Percentiles rank a stretch among this genome's conserved stretches.
Conservation (phyloP, 2,113 vertebrate genomes). For the Carettochelys insculpta region DNA sequence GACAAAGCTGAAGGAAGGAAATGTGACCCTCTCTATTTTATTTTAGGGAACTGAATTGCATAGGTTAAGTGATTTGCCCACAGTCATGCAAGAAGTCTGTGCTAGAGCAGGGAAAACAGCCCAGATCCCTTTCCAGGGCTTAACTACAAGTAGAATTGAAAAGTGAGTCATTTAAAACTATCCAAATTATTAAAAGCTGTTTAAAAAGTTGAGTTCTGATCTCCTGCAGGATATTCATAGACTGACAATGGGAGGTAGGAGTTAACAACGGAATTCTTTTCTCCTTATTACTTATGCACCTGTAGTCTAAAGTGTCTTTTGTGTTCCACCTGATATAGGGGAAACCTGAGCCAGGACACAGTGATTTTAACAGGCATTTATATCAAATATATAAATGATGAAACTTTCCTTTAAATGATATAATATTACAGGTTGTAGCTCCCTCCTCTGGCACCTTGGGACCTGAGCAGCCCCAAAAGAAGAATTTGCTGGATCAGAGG, state of each 20-base stretch:
- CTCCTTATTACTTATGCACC: not conserved
- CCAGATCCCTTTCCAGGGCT: not conserved
- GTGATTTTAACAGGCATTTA: not conserved
- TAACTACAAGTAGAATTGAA: not conserved
- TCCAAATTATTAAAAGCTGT: too few relatives aligned
- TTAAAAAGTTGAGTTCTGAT: not conserved
- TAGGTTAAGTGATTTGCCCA: too few relatives aligned
- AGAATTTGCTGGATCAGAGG: too few relatives aligned
- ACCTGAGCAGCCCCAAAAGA: too few relatives aligned
- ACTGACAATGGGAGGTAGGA: not conserved
- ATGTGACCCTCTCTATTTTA: too few relatives aligned
- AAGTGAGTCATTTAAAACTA: not conserved
- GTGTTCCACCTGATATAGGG: not conserved
- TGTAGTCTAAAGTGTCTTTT: not conserved
- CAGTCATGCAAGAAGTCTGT: not conserved
- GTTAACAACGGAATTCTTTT: not conserved
- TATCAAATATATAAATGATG: not conserved
- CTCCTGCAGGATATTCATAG: not conserved
- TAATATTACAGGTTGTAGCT: too few relatives aligned
- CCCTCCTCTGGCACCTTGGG: too few relatives aligned
- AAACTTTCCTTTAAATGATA: not conserved
- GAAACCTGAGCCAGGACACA: fast-evolving
- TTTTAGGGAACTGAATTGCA: too few relatives aligned
- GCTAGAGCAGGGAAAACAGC: not conserved
- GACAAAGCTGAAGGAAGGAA: too few relatives aligned